Evolutionary conservation across 2,797 vertebrate genomes (phyloP), one percentile per base, ranked within the genome.

Genomic region (Basileuterus tristriatus): DNA sequence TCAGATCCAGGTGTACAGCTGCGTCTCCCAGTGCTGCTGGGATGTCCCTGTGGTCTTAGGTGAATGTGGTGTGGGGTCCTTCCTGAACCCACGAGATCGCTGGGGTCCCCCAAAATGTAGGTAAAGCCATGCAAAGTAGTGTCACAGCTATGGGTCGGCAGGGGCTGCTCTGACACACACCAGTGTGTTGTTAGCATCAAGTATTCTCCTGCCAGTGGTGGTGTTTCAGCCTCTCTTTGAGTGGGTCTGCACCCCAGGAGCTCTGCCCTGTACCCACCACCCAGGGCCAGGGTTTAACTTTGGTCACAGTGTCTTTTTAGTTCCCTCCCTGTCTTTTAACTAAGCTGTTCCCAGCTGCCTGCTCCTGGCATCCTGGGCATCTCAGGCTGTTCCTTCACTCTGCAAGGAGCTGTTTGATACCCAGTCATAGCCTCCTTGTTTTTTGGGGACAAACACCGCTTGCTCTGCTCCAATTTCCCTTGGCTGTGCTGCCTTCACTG

Each of bases 171-270:
- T 93, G 50, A 21, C n/a, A 62, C 30, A 16, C 71, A 46, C 24
- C 47, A 43, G 30, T 0, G 0, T 14, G 30, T 39, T 3, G 0
- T 34, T 68, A 56, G 18, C 22, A 43, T 11, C 37, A 37, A 4
- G 11, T 37, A 41, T 60, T 23, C 26, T 79, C 18, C n/a, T 77
- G 52, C 34, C 5, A 3, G 21, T 50, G 65, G 19, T 4, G 2
- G 22, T 49, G 39, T 76, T 91, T 85, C 79, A 77, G n/a, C 30
- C 26, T 12, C 15, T 52, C 32, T 47, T 21, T 65, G 47, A 65
- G 67, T 60, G 26, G 75, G 4, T 22, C 30, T 43, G 7, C 81
- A 50, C 20, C 8, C 50, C 37, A 60, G 62, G 34, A 89, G 26
- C 26, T 41, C 46, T 82, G 69, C 21, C 29, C 30, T 3, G 0